Conservation (phyloP, 2,113 vertebrate species). For the Noctilio leporinus region DNA sequence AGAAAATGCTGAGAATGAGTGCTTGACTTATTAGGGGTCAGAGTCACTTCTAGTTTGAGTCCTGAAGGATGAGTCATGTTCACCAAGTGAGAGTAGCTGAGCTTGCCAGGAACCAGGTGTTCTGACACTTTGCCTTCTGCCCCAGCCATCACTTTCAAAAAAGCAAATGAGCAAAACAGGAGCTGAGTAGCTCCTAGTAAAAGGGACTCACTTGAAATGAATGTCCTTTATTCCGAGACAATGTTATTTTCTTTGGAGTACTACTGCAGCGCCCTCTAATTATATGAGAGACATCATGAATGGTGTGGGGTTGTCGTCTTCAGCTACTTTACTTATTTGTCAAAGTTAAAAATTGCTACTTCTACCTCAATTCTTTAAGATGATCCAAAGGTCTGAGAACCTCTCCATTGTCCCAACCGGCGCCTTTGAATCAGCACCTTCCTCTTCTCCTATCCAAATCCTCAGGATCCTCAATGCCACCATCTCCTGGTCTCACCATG, state of each 20-base stretch:
- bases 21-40: neutral
- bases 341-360: neutral
- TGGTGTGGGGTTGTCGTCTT: neutral
- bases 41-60: neutral
- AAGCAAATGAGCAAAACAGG: neutral
- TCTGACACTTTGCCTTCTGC: neutral
- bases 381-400: neutral
- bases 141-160: neutral
- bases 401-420: rapidly evolving
- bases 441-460: neutral
- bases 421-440: neutral
- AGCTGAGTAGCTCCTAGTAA: neutral
- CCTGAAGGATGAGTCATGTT: neutral
- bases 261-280: neutral
- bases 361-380: neutral
- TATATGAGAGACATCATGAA: neutral
- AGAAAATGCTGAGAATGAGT: neutral
- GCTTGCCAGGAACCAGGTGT: conserved; percentile 6
- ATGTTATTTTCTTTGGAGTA: neutral
- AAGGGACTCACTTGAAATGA: neutral
- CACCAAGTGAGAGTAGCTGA: neutral
- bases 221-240: neutral
- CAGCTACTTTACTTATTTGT: neutral
- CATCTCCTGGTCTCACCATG: neutral
- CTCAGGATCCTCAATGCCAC: neutral